These are phyloP conservation scores for Drosophila borealis DNA, from an alignment of 2,888 invertebrate genomes.

Conservation along the genomic window DNA sequence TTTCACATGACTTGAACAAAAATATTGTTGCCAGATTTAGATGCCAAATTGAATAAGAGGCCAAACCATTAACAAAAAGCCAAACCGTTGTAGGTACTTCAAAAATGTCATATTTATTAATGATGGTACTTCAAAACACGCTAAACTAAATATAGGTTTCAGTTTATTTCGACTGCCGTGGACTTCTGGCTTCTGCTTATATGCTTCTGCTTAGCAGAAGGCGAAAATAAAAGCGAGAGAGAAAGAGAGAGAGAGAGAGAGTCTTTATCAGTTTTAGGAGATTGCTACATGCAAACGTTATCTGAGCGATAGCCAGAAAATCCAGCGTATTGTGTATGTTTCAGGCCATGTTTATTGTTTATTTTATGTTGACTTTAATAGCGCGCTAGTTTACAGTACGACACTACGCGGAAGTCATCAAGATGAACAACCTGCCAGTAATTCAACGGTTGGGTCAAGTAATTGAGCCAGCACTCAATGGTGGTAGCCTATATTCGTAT, in stretches of 20 bases:
- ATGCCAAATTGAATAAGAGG: too few relatives aligned
- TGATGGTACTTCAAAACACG: neutral
- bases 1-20: too few relatives aligned
- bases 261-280: constrained; percentile 4
- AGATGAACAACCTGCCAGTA: constrained; percentile 37
- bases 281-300: constrained; percentile 12
- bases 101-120: neutral
- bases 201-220: neutral
- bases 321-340: neutral
- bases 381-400: neutral
- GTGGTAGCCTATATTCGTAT: constrained; percentile 28
- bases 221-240: neutral
- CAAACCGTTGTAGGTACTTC: constrained; percentile 83
- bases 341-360: too few relatives aligned
- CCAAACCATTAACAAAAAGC: constrained; percentile 55
- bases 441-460: constrained; percentile 42
- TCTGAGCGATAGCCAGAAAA: constrained; percentile 24
- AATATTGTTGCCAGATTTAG: too few relatives aligned
- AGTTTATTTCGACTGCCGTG: neutral
- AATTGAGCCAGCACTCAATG: constrained; percentile 36
- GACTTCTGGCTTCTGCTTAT: neutral
- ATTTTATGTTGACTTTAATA: neutral
- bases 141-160: constrained; percentile 13
- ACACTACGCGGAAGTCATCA: neutral
- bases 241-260: neutral